phyloP scores from a whole-genome alignment of 2,113 vertebrate species.

The Cephalophus harveyi region DNA sequence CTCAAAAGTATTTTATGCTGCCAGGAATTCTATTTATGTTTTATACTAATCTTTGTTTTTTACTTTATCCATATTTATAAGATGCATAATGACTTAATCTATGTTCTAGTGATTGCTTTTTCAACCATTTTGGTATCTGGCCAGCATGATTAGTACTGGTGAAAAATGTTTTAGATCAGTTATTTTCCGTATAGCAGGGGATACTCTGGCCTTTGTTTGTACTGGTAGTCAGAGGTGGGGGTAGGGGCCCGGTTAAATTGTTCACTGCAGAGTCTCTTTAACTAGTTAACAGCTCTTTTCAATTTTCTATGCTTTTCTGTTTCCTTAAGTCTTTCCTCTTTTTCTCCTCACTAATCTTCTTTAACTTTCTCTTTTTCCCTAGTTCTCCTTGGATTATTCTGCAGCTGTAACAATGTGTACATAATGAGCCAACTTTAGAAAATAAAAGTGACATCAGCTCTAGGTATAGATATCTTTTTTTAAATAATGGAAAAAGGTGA shows the following conservation, averaged over 20 bases:
- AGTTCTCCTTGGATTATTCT: conserved; percentile 84
- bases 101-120: not conserved
- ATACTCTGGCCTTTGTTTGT: not conserved
- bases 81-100: not conserved
- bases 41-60: conserved; percentile 15
- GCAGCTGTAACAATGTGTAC: conserved; percentile 76
- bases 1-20: not conserved
- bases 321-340: conserved; percentile 35
- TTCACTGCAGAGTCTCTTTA: not conserved
- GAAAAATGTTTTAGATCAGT: conserved; percentile 20
- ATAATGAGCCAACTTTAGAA: conserved; percentile 78
- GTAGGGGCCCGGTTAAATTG: not conserved
- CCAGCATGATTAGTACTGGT: not conserved
- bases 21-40: not conserved
- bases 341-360: conserved; percentile 69
- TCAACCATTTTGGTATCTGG: conserved; percentile 17
- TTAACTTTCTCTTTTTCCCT: conserved; percentile 82
- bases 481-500: conserved; percentile 68
- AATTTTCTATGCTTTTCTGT: conserved; percentile 35
- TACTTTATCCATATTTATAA: not conserved
- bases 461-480: conserved; percentile 79
- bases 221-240: not conserved
- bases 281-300: conserved; percentile 24
- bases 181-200: not conserved
- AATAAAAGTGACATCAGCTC: conserved; percentile 75